phyloP scores from a whole-genome alignment of 2,888 invertebrate species.

The Lobophora halterata region DNA sequence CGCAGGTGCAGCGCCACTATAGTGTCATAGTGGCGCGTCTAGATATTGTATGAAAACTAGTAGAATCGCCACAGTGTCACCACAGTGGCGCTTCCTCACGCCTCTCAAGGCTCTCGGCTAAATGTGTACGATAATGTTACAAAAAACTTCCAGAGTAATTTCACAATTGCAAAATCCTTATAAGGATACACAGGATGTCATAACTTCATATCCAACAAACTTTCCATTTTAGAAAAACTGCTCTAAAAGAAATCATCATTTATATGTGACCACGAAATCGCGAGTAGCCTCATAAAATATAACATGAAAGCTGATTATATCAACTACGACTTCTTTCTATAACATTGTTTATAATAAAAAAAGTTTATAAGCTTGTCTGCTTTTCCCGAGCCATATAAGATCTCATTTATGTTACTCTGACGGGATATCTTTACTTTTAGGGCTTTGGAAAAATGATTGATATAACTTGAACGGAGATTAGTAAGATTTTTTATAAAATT shows the following conservation, averaged over 20 bases:
- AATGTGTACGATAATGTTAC: no score
- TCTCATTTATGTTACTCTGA: conserved; percentile 52
- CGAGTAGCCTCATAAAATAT: conserved; percentile 33
- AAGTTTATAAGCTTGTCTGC: conserved; percentile 44
- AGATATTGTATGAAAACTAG: no score
- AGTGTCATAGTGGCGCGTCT: no score
- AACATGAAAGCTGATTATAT: conserved; percentile 62
- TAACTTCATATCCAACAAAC: conserved; percentile 16
- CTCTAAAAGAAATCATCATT: conserved; percentile 11
- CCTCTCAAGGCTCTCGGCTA: no score
- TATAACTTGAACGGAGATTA: conserved; percentile 8
- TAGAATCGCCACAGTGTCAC: no score
- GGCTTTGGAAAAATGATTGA: conserved; percentile 7
- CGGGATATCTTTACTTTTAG: conserved; percentile 49
- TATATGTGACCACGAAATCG: conserved; percentile 20
- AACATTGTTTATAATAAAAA: conserved; percentile 72
- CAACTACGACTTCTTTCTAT: conserved; percentile 54
- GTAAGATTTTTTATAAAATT: not conserved
- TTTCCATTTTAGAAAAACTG: conserved; percentile 22
- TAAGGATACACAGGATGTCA: conserved; percentile 21
- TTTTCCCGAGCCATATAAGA: conserved; percentile 70
- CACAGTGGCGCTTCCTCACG: no score
- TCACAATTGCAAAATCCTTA: not conserved
- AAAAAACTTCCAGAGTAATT: no score
- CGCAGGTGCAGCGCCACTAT: no score